Evolutionary conservation across 2,888 invertebrate species (phyloP).

Genomic region (Ornithoptera alexandrae): DNA sequence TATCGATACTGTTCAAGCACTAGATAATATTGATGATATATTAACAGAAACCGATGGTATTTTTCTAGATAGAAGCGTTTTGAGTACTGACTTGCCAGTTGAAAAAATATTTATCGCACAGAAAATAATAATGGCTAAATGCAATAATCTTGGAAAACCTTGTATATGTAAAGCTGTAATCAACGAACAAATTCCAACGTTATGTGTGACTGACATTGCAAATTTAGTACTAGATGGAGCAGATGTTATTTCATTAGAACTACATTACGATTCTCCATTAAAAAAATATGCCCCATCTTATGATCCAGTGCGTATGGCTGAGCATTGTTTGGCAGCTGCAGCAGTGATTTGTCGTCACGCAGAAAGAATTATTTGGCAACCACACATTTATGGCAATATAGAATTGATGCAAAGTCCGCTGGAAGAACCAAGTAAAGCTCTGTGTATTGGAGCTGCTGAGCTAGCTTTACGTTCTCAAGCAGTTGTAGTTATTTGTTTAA

Average conservation of each 20-base stretch:
- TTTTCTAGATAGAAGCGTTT: conserved; percentile 91
- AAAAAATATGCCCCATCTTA: conserved; percentile 55
- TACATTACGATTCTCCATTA: conserved; percentile 67
- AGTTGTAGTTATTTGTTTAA: conserved; percentile 85
- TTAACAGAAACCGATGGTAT: conserved; percentile 89
- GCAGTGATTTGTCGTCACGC: conserved; percentile 91
- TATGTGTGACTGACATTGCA: conserved; percentile 92
- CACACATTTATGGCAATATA: conserved; percentile 87
- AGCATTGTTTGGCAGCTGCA: conserved; percentile 86
- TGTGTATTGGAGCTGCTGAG: conserved; percentile 67
- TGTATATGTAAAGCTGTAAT: conserved; percentile 93
- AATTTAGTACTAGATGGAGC: conserved; percentile 94
- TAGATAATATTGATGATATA: conserved; percentile 85
- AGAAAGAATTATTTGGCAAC: conserved; percentile 91
- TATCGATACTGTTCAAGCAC: conserved; percentile 58
- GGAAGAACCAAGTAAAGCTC: conserved; percentile 76
- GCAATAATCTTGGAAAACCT: conserved; percentile 91
- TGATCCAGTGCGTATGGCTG: conserved; percentile 65
- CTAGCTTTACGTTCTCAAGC: conserved; percentile 62
- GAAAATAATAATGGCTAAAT: conserved; percentile 91
- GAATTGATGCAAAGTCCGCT: conserved; percentile 80
- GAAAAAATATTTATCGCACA: conserved; percentile 93
- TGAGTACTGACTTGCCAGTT: conserved; percentile 92
- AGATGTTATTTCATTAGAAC: conserved; percentile 91
- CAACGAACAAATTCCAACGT: conserved; percentile 88